phyloP scores from a whole-genome alignment of 2,797 vertebrate genomes.

The Labeo calbasu region DNA sequence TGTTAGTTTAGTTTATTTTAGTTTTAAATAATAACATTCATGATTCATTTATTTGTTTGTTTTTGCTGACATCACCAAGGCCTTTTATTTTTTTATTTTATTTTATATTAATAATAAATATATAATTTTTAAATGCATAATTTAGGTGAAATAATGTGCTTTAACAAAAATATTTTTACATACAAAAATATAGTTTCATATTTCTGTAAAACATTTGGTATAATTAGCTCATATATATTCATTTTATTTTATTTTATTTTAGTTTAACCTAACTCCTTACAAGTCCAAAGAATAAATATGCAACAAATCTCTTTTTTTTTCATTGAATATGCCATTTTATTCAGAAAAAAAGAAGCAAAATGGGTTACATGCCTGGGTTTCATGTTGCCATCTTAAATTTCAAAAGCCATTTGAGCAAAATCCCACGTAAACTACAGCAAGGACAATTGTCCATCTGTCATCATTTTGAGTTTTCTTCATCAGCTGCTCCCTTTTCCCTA shows the following conservation, averaged over 20 bases:
- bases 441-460: conserved; percentile 11
- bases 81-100: not conserved
- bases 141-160: not conserved
- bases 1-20: too few species aligned
- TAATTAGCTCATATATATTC: not conserved
- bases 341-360: not conserved
- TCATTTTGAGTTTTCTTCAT: conserved; percentile 6
- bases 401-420: not conserved
- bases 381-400: not conserved
- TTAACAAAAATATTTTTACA: not conserved
- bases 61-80: not conserved
- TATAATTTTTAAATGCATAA: too few species aligned
- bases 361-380: not conserved
- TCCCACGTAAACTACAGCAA: not conserved
- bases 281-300: not conserved
- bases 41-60: too few species aligned
- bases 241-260: not conserved
- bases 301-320: not conserved
- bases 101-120: not conserved
- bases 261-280: not conserved
- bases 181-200: not conserved
- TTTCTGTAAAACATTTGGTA: not conserved
- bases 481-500: conserved; percentile 8
- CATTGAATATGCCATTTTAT: not conserved
- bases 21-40: too few species aligned